These are phyloP conservation scores for Cynopterus sphinx DNA, from an alignment of 2,797 vertebrate genomes.

Conservation along the genomic window DNA sequence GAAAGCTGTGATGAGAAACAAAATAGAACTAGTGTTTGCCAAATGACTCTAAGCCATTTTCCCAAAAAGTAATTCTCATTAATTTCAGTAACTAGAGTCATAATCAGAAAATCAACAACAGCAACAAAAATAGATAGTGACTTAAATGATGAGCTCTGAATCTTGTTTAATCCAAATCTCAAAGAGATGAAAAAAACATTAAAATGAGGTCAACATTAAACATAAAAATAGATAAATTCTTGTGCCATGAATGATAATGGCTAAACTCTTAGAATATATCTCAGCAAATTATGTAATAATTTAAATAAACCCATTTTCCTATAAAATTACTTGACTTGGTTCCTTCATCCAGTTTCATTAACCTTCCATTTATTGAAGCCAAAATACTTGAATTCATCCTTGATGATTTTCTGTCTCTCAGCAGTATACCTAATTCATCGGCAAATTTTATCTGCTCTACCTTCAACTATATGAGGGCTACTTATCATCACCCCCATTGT, in stretches of 20 bases:
- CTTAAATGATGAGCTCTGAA: neutral
- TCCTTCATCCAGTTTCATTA: neutral
- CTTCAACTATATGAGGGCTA: neutral
- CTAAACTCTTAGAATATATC: neutral
- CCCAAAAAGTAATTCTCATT: neutral
- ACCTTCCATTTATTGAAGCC: neutral
- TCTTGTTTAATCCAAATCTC: neutral
- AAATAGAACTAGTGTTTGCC: neutral
- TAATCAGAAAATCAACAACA: neutral
- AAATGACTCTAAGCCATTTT: neutral
- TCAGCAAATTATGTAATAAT: neutral
- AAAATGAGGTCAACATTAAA: neutral
- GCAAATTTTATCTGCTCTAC: neutral
- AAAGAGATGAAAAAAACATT: neutral
- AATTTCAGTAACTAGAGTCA: neutral
- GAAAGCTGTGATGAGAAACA: neutral
- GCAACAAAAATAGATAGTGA: neutral
- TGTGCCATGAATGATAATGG: neutral
- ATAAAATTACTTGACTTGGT: neutral
- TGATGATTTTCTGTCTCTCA: neutral
- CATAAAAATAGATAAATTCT: neutral
- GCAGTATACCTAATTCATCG: neutral
- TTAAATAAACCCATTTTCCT: neutral
- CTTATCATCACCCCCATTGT: too few species aligned
- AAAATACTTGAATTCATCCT: neutral